Evolutionary conservation across 2,888 invertebrate species (phyloP).

Genomic region (Ferdinandea cuprea): DNA sequence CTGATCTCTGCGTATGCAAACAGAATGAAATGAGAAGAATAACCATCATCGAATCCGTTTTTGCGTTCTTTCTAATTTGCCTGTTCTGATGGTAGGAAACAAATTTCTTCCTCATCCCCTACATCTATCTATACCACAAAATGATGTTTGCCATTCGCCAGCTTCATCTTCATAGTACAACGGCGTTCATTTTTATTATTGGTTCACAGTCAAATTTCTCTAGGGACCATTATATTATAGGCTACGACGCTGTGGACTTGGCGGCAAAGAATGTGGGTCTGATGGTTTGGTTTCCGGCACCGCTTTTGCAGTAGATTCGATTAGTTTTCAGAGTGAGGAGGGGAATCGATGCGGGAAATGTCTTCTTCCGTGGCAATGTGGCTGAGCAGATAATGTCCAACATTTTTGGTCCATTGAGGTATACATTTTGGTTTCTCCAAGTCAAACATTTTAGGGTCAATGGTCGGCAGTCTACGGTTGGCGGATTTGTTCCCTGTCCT

Average conservation of each 20-base stretch:
- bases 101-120: neutral
- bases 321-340: constrained; percentile 19
- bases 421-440: too few species aligned
- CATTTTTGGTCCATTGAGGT: too few species aligned
- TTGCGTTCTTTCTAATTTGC: constrained; percentile 47
- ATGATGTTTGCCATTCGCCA: constrained; percentile 28
- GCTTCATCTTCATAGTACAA: constrained; percentile 46
- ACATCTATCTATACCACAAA: constrained; percentile 19
- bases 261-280: neutral
- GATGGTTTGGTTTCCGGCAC: constrained; percentile 20
- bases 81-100: constrained; percentile 22
- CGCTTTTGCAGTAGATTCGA: constrained; percentile 29
- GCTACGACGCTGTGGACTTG: neutral
- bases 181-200: constrained; percentile 57
- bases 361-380: too few species aligned
- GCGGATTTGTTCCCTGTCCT: neutral
- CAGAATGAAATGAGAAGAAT: neutral
- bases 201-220: constrained; percentile 60
- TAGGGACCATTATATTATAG: constrained; percentile 54
- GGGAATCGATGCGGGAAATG: neutral
- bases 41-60: constrained; percentile 49
- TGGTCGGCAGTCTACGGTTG: too few species aligned
- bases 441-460: too few species aligned
- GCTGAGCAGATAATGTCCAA: too few species aligned
- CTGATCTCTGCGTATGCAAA: constrained; percentile 31